These are phyloP conservation scores for Loris lydekkerianus DNA, from an alignment of 2,797 vertebrate genomes.

Conservation along the genomic window DNA sequence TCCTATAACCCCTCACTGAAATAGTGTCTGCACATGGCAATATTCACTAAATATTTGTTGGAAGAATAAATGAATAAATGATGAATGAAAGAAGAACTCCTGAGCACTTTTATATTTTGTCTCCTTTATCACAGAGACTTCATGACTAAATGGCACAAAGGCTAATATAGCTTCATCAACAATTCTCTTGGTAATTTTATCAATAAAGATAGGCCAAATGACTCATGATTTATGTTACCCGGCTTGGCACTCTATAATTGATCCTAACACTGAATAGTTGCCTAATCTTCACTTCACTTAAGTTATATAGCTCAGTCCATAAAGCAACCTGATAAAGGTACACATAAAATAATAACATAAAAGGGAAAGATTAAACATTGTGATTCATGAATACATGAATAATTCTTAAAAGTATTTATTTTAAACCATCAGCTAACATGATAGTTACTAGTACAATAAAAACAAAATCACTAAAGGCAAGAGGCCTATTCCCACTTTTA, in stretches of 20 bases:
- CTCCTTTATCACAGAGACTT: conserved; percentile 1
- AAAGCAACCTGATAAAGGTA: neutral
- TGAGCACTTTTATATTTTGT: conserved; percentile 13
- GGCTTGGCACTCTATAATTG: neutral
- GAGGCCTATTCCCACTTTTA: neutral
- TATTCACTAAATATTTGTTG: neutral
- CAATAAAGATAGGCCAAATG: neutral
- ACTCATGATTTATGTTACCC: conserved; percentile 7
- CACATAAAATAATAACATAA: conserved; percentile 55
- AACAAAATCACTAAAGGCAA: neutral
- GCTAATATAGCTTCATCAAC: neutral
- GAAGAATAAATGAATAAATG: neutral
- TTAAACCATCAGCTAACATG: conserved; percentile 20
- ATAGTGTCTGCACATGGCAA: neutral
- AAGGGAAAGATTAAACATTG: conserved; percentile 12
- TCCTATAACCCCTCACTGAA: neutral
- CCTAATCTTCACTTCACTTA: neutral
- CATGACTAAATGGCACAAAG: neutral
- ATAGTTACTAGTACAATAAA: neutral
- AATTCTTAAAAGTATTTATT: conserved; percentile 9
- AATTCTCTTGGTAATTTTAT: conserved; percentile 9
- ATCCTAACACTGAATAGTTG: conserved; percentile 38
- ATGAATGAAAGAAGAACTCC: neutral
- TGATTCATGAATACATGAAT: conserved; percentile 29
- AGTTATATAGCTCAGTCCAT: conserved; percentile 14